A percentile compares a stretch with the other conserved stretches of the same genome.
These are phyloP conservation scores for Sciurus vulgaris DNA, from an alignment of 2,797 vertebrate genomes.

Conservation along the genomic window DNA sequence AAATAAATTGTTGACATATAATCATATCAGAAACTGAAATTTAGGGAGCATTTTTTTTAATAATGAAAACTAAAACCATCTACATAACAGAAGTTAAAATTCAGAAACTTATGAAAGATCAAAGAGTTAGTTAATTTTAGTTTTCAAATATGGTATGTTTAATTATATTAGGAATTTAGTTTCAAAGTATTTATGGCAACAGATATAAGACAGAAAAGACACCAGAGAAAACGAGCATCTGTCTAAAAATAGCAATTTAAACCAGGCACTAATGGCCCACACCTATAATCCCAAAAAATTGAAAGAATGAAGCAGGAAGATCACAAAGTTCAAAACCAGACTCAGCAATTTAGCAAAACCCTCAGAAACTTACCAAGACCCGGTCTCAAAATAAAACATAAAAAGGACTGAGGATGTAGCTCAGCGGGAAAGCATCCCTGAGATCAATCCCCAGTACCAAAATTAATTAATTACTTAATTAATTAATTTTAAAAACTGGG, in stretches of 20 bases:
- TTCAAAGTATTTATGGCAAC: constrained; percentile 15
- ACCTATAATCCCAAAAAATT: no score
- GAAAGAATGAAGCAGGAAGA: no score
- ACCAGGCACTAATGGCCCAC: no score
- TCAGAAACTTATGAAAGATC: constrained; percentile 51
- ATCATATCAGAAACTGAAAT: constrained; percentile 3
- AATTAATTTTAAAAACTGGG: background rate
- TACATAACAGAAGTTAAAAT: background rate
- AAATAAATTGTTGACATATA: constrained; percentile 38
- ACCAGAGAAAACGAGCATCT: constrained; percentile 3
- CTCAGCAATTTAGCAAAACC: no score
- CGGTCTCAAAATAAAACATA: no score
- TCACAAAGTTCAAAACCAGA: no score
- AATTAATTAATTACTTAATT: no score
- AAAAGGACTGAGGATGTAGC: no score
- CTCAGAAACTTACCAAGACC: no score
- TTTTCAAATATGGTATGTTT: constrained; percentile 32
- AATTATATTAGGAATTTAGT: constrained; percentile 26
- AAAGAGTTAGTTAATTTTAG: constrained; percentile 35
- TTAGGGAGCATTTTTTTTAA: background rate
- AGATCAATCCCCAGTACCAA: no score
- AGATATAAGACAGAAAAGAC: background rate
- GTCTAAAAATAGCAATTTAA: background rate
- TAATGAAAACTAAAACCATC: constrained; percentile 49
- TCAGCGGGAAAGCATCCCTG: no score